Evolutionary conservation across 2,888 invertebrate genomes (phyloP).

Genomic region (Cosmorhoe ocellata): DNA sequence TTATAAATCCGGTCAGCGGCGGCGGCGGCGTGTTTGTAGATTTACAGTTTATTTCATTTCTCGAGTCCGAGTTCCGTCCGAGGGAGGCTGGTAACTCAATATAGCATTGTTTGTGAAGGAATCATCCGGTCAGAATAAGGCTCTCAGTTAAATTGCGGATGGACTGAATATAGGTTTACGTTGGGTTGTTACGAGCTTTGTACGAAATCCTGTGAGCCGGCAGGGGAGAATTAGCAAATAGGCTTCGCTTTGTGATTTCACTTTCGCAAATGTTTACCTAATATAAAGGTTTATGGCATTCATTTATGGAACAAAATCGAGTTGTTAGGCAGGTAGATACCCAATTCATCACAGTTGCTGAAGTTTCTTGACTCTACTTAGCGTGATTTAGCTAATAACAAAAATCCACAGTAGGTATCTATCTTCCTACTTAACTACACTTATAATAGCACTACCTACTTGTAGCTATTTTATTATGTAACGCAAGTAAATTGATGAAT

Average conservation of each 20-base stretch:
- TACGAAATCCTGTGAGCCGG: conserved; percentile 6
- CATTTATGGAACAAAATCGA: no score
- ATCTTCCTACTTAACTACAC: no score
- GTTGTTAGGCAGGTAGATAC: no score
- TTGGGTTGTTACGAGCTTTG: conserved; percentile 9
- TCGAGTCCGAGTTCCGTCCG: conserved; percentile 26
- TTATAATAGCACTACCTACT: no score
- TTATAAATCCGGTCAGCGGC: conserved; percentile 62
- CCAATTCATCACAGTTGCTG: no score
- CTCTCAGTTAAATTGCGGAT: conserved; percentile 6
- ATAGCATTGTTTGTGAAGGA: conserved; percentile 21
- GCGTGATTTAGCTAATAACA: no score
- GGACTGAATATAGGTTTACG: conserved; percentile 13
- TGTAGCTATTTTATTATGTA: no score
- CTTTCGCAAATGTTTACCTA: no score
- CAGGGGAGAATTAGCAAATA: not conserved
- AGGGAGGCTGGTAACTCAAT: conserved; percentile 15
- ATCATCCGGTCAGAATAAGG: conserved; percentile 7
- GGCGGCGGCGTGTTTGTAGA: conserved; percentile 54
- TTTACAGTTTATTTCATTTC: conserved; percentile 65
- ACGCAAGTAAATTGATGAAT: no score
- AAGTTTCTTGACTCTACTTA: no score
- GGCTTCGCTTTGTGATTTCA: not conserved
- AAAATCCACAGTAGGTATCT: no score
- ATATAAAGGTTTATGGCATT: no score